Base-by-base conservation (phyloP, 92 coral and sea anemone genomes). In the Muricea muricata region DNA sequence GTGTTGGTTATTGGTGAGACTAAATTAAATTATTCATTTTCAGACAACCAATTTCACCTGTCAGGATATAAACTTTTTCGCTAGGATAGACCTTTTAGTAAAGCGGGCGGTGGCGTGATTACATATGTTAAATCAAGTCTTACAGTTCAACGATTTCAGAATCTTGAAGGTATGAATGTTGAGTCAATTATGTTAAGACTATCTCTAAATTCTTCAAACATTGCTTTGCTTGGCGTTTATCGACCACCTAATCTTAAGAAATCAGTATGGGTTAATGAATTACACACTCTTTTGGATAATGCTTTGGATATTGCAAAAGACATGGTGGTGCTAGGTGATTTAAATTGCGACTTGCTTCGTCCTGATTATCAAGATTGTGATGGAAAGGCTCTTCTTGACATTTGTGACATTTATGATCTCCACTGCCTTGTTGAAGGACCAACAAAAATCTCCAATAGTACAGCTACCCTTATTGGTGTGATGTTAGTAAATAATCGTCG, bases 221-320 rank as follows among this genome's bases (percentile, higher is more conserved):
- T 78, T 78, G 35, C 61, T 23, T 68, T 78, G 68, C 17, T 60
- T 32, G 73, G 71, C 7, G 34, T 76, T 1, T 76, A 76, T 47
- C 21, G 82, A 31, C 82, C 82, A 6, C 82, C 82, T 56, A 67
- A 61, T 52, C 55, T 63, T 30, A 60, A 29, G 46, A 81, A 56
- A 60, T 68, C 54, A 55, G 52, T 81, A 18, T 81, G 85, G 85
- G 52, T 65, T 75, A 65, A 82, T 35, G 81, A 66, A 61, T 65
- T 82, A 24, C 40, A 15, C 58, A 82, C 58, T 40, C 75, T 82
- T 46, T 41, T 66, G 45, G 80, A 66, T 32, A 23, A 31, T 41
- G 86, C 80, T 35, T 82, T 34, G 66, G 45, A 60, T 24, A 52
- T 37, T 75, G 68, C 75, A 39, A 58, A 81, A 61, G 85, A 81